Evolutionary conservation across 2,113 vertebrate genomes (phyloP).

Genomic region (Callospermophilus lateralis): DNA sequence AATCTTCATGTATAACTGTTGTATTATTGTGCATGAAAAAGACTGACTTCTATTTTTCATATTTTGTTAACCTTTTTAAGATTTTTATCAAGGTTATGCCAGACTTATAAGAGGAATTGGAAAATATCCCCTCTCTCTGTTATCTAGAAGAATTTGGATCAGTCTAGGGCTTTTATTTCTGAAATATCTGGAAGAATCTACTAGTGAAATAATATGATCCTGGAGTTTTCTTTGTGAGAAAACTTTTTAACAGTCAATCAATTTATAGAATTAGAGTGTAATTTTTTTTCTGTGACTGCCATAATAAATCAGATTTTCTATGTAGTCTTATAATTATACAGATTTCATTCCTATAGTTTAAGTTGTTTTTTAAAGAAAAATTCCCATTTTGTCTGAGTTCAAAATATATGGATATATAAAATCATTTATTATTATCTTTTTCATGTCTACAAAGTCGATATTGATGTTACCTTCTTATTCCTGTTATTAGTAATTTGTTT

Average conservation of each 20-base stretch:
- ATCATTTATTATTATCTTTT: background rate
- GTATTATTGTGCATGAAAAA: background rate
- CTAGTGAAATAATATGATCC: background rate
- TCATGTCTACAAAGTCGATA: background rate
- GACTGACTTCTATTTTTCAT: conserved; percentile 32
- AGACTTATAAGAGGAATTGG: background rate
- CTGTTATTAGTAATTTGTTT: background rate
- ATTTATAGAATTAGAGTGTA: background rate
- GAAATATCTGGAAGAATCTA: conserved; percentile 19
- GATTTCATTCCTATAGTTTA: background rate
- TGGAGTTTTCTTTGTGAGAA: background rate
- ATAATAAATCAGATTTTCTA: background rate
- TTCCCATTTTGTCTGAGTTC: background rate
- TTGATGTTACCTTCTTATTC: background rate
- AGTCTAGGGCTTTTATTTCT: background rate
- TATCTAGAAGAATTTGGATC: conserved; percentile 28
- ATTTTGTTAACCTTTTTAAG: background rate
- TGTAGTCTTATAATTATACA: background rate
- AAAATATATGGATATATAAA: background rate
- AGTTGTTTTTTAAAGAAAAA: background rate
- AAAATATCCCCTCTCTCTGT: background rate
- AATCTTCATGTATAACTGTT: background rate
- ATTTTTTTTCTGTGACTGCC: background rate
- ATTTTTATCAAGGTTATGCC: background rate
- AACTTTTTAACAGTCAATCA: background rate